Evolutionary conservation across 2,113 vertebrate genomes (phyloP).

Genomic region (Myodes glareolus): DNA sequence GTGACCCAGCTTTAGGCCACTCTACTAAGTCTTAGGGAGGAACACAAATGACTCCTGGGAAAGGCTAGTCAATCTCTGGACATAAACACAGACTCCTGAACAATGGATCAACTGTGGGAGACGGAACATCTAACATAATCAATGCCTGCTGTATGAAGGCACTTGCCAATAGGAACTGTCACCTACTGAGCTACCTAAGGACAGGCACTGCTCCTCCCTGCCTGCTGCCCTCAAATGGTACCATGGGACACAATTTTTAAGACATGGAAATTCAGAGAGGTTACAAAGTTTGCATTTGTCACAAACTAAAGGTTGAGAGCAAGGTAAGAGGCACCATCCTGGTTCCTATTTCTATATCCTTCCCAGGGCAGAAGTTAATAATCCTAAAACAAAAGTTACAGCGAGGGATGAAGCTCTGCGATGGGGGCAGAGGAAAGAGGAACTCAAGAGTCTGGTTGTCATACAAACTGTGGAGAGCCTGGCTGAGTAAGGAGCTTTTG

Average conservation of each 20-base stretch:
- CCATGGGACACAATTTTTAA: not conserved
- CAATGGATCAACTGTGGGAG: not conserved
- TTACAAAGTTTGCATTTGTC: not conserved
- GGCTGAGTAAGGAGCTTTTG: not conserved
- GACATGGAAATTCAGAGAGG: not conserved
- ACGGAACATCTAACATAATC: not conserved
- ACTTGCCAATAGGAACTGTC: not conserved
- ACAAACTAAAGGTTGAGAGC: not conserved
- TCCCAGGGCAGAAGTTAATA: slow-evolving; percentile 35
- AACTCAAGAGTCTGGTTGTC: not conserved
- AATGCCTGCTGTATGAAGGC: not conserved
- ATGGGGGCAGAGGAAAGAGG: not conserved
- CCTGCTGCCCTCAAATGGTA: not conserved
- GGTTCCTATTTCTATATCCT: not conserved
- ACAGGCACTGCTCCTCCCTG: not conserved
- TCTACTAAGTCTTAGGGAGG: not conserved
- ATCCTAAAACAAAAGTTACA: not conserved
- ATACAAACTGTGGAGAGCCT: not conserved
- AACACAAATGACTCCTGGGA: not conserved
- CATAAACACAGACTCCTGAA: not conserved
- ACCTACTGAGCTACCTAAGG: not conserved
- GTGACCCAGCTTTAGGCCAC: not conserved
- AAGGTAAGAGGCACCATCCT: not conserved
- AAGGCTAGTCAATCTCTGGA: not conserved
- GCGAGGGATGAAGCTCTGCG: not conserved